Conservation (phyloP, 2,113 vertebrate species). For the Pachypanchax playfairii region DNA sequence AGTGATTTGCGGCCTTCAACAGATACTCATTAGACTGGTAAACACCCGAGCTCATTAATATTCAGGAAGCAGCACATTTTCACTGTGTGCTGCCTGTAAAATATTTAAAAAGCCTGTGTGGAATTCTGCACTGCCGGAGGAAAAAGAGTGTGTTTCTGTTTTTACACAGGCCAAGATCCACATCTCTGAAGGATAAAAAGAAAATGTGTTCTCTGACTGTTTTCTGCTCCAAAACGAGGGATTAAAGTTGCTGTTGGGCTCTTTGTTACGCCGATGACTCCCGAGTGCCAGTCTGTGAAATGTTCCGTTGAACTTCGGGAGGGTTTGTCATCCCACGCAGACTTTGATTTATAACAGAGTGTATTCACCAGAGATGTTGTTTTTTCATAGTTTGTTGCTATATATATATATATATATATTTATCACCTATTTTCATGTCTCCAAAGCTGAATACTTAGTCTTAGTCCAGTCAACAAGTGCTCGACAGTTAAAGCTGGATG, state of each 20-base stretch:
- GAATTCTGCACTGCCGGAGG: slow-evolving; percentile 12
- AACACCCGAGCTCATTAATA: slow-evolving; percentile 36
- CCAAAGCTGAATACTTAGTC: slow-evolving; percentile 10
- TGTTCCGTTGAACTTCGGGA: slow-evolving; percentile 40
- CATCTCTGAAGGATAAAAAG: slow-evolving; percentile 25
- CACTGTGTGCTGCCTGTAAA: slow-evolving; percentile 4
- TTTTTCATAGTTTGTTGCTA: slow-evolving; percentile 21
- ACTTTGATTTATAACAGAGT: slow-evolving; percentile 30
- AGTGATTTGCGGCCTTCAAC: background rate
- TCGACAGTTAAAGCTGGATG: slow-evolving; percentile 10
- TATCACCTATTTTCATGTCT: slow-evolving; percentile 11
- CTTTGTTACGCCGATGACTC: slow-evolving; percentile 47
- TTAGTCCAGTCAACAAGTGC: slow-evolving; percentile 5
- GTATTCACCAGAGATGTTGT: slow-evolving; percentile 18
- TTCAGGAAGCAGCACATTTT: slow-evolving; percentile 19
- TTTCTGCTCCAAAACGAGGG: slow-evolving; percentile 28
- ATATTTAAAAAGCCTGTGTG: slow-evolving; percentile 39
- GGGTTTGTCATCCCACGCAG: slow-evolving; percentile 12
- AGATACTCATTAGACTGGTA: slow-evolving; percentile 11
- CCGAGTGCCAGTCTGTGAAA: slow-evolving; percentile 22
- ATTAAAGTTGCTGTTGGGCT: slow-evolving; percentile 29
- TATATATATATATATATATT: no score
- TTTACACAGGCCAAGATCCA: slow-evolving; percentile 13
- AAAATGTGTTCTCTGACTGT: background rate
- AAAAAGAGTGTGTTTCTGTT: slow-evolving; percentile 42